Evolutionary conservation across 1,140 invertebrate species (phyloP).

Genomic region (Diorhabda sublineata): DNA sequence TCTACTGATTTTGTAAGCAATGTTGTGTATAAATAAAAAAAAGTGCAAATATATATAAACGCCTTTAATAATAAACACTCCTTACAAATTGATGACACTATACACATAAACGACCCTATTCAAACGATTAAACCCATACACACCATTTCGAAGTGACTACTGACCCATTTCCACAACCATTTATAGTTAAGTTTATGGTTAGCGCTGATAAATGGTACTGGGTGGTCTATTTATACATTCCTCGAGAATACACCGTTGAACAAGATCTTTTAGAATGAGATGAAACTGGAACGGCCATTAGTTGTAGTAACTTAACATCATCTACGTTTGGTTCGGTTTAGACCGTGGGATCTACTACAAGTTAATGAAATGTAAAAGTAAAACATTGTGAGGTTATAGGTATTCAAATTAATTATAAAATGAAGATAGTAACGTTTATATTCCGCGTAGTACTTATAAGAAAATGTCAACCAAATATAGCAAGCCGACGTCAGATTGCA

Average conservation of each 20-base stretch:
- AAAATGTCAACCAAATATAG: too few species aligned
- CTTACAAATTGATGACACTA: slow-evolving; percentile 1
- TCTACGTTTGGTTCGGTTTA: neutral
- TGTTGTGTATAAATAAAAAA: too few species aligned
- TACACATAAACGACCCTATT: neutral
- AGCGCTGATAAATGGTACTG: slow-evolving; percentile 9
- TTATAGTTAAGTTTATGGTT: slow-evolving; percentile 9
- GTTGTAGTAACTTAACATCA: neutral
- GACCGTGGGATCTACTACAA: slow-evolving; percentile 1
- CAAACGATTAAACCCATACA: neutral
- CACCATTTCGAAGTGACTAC: slow-evolving; percentile 4
- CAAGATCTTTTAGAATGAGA: slow-evolving; percentile 3
- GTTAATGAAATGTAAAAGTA: slow-evolving; percentile 1
- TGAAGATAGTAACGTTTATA: neutral
- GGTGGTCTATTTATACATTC: slow-evolving; percentile 13
- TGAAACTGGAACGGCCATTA: neutral
- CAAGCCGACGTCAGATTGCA: too few species aligned
- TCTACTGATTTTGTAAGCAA: too few species aligned
- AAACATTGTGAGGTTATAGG: neutral
- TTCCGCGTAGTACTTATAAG: too few species aligned
- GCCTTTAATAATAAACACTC: neutral
- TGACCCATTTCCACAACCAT: slow-evolving; percentile 14
- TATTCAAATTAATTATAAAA: slow-evolving; percentile 3
- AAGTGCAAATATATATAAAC: too few species aligned
- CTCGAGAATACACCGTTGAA: slow-evolving; percentile 8